These are phyloP conservation scores for Germaria angustata DNA, from an alignment of 2,888 invertebrate genomes.

Conservation along the genomic window DNA sequence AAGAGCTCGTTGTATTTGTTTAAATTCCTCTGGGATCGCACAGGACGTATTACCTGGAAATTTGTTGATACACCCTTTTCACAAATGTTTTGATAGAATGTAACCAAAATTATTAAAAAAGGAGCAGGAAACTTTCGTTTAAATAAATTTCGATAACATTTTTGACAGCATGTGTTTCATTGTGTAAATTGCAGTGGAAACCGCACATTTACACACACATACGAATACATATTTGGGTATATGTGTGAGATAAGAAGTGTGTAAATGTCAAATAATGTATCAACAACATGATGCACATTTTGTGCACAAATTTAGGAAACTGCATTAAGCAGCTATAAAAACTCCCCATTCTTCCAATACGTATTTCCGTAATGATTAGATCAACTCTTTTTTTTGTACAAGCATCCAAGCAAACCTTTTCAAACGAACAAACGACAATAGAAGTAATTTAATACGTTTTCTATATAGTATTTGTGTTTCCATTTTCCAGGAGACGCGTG, in stretches of 20 bases:
- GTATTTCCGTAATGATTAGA: constrained; percentile 62
- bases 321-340: constrained; percentile 44
- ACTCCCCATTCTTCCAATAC: background rate
- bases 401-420: constrained; percentile 24
- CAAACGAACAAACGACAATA: constrained; percentile 1
- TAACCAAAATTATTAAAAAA: constrained; percentile 25
- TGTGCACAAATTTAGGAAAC: constrained; percentile 54
- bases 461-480: constrained; percentile 13
- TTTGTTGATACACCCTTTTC: constrained; percentile 60
- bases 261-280: constrained; percentile 57
- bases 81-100: constrained; percentile 60
- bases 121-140: background rate
- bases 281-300: constrained; percentile 52
- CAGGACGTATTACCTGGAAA: constrained; percentile 47
- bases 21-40: constrained; percentile 57
- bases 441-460: constrained; percentile 61
- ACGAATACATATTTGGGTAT: background rate
- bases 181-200: constrained; percentile 43
- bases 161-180: constrained; percentile 59
- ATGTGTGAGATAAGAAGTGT: background rate
- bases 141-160: constrained; percentile 26
- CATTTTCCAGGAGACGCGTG: constrained; percentile 70
- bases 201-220: constrained; percentile 41
- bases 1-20: constrained; percentile 29
- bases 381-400: constrained; percentile 53